phyloP scores from a whole-genome alignment of 2,797 vertebrate species.

The Melanotaenia parkinsoni region DNA sequence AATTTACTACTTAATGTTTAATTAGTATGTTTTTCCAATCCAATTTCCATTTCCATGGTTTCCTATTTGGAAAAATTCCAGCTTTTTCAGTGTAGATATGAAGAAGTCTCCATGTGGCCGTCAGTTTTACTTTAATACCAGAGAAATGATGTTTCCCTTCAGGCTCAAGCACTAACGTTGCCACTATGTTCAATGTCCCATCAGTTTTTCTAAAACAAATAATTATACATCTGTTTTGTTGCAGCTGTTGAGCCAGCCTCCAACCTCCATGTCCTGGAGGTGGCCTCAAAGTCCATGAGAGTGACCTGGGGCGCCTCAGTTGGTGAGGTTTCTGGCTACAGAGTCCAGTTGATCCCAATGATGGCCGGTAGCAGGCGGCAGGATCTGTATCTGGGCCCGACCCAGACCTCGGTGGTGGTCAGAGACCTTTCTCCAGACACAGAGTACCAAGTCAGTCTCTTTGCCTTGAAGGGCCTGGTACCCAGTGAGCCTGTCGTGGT shows the following conservation, averaged over 20 bases:
- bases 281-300: slow-evolving; percentile 90
- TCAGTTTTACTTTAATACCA: too few species aligned
- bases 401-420: slow-evolving; percentile 85
- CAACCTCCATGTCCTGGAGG: slow-evolving; percentile 88
- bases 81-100: too few species aligned
- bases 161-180: too few species aligned
- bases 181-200: too few species aligned
- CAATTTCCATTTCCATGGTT: too few species aligned
- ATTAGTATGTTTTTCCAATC: too few species aligned
- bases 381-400: slow-evolving; percentile 86
- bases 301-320: slow-evolving; percentile 88
- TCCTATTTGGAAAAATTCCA: too few species aligned
- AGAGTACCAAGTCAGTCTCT: slow-evolving; percentile 91
- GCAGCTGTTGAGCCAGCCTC: slow-evolving; percentile 91
- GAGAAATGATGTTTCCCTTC: too few species aligned
- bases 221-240: slow-evolving; percentile 9
- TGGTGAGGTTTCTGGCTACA: slow-evolving; percentile 90
- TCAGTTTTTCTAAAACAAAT: too few species aligned
- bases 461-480: slow-evolving; percentile 87
- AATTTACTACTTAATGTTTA: too few species aligned
- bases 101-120: too few species aligned
- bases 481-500: slow-evolving; percentile 87
- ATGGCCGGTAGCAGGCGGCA: slow-evolving; percentile 85
- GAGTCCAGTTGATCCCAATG: slow-evolving; percentile 90
- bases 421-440: slow-evolving; percentile 91